phyloP scores from a whole-genome alignment of 2,797 vertebrate genomes.

The Onychomys leucogaster region DNA sequence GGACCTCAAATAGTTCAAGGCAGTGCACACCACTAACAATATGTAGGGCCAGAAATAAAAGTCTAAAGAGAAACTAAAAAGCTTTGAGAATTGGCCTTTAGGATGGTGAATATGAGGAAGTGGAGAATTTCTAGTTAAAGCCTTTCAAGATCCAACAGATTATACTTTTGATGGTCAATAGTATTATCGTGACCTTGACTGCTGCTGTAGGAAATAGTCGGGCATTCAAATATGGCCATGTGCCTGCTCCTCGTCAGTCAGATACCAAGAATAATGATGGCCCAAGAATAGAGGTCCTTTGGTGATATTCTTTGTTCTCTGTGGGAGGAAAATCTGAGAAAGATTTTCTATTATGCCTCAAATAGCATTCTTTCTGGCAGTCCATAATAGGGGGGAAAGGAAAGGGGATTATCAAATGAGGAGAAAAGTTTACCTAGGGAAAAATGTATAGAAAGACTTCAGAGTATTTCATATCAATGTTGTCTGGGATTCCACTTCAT shows the following conservation, averaged over 20 bases:
- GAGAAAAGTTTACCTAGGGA: constrained; percentile 69
- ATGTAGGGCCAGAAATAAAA: constrained; percentile 77
- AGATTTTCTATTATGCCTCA: constrained; percentile 81
- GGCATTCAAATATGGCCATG: constrained; percentile 80
- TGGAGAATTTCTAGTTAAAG: constrained; percentile 78
- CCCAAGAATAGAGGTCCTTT: constrained; percentile 78
- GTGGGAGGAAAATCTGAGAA: constrained; percentile 81
- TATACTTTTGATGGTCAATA: constrained; percentile 82
- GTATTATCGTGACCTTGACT: constrained; percentile 80
- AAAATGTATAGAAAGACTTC: constrained; percentile 53
- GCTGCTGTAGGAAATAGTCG: constrained; percentile 73
- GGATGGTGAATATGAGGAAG: constrained; percentile 73
- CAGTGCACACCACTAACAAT: constrained; percentile 62
- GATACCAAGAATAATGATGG: constrained; percentile 79
- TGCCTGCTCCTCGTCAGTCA: constrained; percentile 74
- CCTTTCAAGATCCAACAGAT: constrained; percentile 84
- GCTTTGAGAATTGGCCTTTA: constrained; percentile 80
- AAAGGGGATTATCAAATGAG: constrained; percentile 74
- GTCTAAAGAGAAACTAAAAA: constrained; percentile 75
- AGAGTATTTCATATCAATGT: not conserved
- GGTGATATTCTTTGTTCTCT: constrained; percentile 80
- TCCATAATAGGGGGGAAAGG: constrained; percentile 64
- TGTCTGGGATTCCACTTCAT: not conserved
- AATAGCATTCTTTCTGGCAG: constrained; percentile 76
- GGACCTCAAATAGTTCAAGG: constrained; percentile 77